Conservation (phyloP, 2,797 vertebrate species). For the Anguilla obscura region DNA sequence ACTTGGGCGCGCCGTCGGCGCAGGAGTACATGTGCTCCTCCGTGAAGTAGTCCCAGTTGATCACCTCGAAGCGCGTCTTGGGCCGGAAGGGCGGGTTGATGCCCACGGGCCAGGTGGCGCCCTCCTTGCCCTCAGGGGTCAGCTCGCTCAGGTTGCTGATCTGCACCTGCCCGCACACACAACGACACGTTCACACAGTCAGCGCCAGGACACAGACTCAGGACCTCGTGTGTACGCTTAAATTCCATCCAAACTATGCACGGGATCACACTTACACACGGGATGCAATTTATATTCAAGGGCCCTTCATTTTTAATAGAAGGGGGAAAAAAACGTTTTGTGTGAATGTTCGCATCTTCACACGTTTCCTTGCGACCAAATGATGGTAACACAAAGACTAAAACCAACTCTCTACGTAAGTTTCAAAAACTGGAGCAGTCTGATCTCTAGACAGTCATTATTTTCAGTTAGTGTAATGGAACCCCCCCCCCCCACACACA, state of each 20-base stretch:
- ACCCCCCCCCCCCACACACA: too few relatives aligned
- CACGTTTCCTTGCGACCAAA: too few relatives aligned
- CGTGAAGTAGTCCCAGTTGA: constrained; percentile 98
- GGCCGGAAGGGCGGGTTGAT: constrained; percentile 88
- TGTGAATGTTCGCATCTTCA: too few relatives aligned
- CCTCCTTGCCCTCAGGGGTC: constrained; percentile 84
- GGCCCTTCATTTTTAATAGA: too few relatives aligned
- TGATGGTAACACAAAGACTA: too few relatives aligned
- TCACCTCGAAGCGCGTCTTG: constrained; percentile 90
- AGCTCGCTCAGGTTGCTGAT: constrained; percentile 90
- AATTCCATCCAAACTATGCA: not conserved
- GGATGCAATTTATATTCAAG: too few relatives aligned
- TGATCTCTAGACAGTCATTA: too few relatives aligned
- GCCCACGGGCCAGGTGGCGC: constrained; percentile 88
- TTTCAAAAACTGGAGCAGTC: too few relatives aligned
- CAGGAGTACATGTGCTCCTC: constrained; percentile 94
- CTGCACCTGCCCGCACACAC: constrained; percentile 77
- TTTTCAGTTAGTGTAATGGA: too few relatives aligned
- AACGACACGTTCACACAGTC: not conserved
- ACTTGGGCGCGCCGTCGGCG: constrained; percentile 86
- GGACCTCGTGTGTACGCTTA: not conserved
- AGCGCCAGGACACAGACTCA: not conserved
- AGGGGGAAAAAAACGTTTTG: too few relatives aligned
- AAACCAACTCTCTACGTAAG: too few relatives aligned
- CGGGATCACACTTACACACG: not conserved